phyloP scores from a whole-genome alignment of 2,888 invertebrate species.

The Zootermopsis nevadensis region DNA sequence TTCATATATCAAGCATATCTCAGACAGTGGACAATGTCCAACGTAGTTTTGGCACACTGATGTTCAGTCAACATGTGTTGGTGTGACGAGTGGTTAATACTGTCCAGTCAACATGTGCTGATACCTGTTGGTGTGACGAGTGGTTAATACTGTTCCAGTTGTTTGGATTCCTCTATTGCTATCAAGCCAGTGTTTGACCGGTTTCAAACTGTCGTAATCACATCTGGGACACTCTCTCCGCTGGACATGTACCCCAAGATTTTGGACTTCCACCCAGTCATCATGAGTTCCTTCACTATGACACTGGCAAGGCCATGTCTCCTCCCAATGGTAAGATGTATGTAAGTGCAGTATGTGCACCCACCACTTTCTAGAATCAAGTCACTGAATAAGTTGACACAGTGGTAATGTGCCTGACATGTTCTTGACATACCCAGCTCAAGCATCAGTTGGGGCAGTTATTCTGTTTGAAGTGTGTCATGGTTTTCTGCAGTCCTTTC shows the following conservation, averaged over 20 bases:
- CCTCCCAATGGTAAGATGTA: conserved; percentile 87
- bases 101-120: background rate
- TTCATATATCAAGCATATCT: too few relatives aligned
- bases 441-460: too few relatives aligned
- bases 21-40: background rate
- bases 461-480: too few relatives aligned
- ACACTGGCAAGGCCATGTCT: conserved; percentile 96
- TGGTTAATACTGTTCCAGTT: conserved; percentile 70
- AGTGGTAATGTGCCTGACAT: too few relatives aligned
- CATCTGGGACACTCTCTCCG: conserved; percentile 98
- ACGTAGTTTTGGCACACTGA: background rate
- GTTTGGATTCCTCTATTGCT: conserved; percentile 98
- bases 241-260: conserved; percentile 99
- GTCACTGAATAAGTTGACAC: too few relatives aligned
- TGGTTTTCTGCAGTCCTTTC: too few relatives aligned
- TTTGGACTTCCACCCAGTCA: conserved; percentile 95
- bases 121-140: background rate
- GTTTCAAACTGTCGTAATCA: conserved; percentile 97
- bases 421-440: too few relatives aligned
- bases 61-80: background rate
- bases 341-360: too few relatives aligned
- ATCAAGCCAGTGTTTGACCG: conserved; percentile 96
- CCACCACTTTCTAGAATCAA: too few relatives aligned
- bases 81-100: background rate
- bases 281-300: conserved; percentile 98